Conservation (phyloP, 2,113 vertebrate species). For the Cololabis saira region DNA sequence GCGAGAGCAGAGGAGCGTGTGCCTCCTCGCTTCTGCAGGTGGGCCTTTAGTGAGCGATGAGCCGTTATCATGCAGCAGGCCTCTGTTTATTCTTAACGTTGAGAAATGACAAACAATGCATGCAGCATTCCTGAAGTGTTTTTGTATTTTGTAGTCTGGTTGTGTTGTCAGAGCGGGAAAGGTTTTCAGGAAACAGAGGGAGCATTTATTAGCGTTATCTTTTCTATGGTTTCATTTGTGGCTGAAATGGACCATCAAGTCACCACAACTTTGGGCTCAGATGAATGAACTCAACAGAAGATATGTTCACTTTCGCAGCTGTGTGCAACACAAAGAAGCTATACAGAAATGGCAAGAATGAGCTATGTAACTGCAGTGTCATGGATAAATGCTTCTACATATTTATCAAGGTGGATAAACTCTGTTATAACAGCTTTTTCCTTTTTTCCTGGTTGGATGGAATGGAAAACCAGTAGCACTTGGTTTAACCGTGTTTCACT, state of each 20-base stretch:
- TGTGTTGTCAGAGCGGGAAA: slow-evolving; percentile 16
- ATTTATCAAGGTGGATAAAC: slow-evolving; percentile 68
- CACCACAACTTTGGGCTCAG: slow-evolving; percentile 38
- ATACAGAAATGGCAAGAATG: slow-evolving; percentile 35
- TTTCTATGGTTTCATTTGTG: slow-evolving; percentile 50
- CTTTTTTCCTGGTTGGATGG: slow-evolving; percentile 42
- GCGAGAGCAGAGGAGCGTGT: slow-evolving; percentile 61
- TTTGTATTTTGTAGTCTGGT: slow-evolving; percentile 20
- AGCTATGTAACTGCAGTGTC: slow-evolving; percentile 36
- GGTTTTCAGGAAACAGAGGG: slow-evolving; percentile 33
- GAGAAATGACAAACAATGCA: no score
- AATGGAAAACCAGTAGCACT: slow-evolving; percentile 81
- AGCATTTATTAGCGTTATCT: slow-evolving; percentile 40
- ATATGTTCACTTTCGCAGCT: slow-evolving; percentile 25
- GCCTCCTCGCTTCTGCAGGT: slow-evolving; percentile 66
- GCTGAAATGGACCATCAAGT: slow-evolving; percentile 65
- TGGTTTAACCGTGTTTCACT: slow-evolving; percentile 76
- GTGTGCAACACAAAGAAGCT: slow-evolving; percentile 27
- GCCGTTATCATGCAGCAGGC: background rate
- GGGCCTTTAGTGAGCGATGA: slow-evolving; percentile 60
- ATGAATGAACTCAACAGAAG: slow-evolving; percentile 25
- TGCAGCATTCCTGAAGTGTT: background rate
- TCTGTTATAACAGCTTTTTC: slow-evolving; percentile 51
- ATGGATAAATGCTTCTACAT: slow-evolving; percentile 53
- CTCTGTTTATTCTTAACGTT: no score